Percentiles rank a stretch among this genome's conserved stretches.
These are phyloP conservation scores for Hetaerina titia DNA, from an alignment of 2,888 invertebrate species.

Conservation along the genomic window DNA sequence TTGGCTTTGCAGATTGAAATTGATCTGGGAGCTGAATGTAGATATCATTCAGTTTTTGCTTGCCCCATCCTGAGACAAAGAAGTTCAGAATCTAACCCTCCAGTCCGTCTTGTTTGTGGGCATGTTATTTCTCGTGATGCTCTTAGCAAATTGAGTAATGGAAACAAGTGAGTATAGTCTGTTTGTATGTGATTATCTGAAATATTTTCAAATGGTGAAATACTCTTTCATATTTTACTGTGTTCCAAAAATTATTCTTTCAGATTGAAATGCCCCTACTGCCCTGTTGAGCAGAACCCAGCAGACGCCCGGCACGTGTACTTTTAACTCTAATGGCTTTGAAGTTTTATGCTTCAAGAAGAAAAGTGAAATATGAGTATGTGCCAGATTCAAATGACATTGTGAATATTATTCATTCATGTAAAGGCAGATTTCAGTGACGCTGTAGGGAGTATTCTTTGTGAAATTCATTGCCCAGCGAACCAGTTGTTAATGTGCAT, in stretches of 20 bases:
- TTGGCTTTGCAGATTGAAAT: constrained; percentile 89
- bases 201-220: too few species aligned
- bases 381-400: constrained; percentile 43
- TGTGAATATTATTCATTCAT: constrained; percentile 58
- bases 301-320: constrained; percentile 94
- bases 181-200: background rate
- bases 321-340: constrained; percentile 82
- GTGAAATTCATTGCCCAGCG: constrained; percentile 47
- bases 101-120: constrained; percentile 97
- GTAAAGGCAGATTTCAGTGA: constrained; percentile 40
- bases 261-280: constrained; percentile 99
- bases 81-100: constrained; percentile 96
- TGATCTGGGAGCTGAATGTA: constrained; percentile 92
- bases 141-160: constrained; percentile 94
- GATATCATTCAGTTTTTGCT: constrained; percentile 98
- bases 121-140: constrained; percentile 99
- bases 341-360: constrained; percentile 42
- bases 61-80: constrained; percentile 99
- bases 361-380: constrained; percentile 40
- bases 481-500: constrained; percentile 63
- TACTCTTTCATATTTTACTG: background rate
- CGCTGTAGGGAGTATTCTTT: constrained; percentile 34
- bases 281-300: constrained; percentile 97
- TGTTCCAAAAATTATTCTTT: constrained; percentile 74
- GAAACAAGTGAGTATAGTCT: constrained; percentile 87